Percentiles rank a stretch among this genome's conserved stretches.
These are phyloP conservation scores for Porites lutea DNA, from an alignment of 64 coral and sea anemone genomes.

Conservation along the genomic window DNA sequence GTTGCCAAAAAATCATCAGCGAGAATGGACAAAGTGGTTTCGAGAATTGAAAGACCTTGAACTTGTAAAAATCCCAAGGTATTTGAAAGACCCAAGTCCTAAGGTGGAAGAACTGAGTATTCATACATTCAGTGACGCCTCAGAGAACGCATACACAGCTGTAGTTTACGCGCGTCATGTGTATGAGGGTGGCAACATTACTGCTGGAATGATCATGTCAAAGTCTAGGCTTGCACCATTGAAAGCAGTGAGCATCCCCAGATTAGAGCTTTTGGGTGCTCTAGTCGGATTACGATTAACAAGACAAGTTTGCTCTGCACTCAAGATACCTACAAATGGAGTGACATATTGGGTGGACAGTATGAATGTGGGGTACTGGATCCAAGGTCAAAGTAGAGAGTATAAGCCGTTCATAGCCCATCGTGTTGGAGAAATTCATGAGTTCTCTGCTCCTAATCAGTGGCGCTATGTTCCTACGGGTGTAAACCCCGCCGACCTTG, in stretches of 20 bases:
- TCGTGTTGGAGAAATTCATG: conserved; percentile 77
- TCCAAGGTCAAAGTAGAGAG: conserved; percentile 51
- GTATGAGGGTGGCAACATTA: conserved; percentile 24
- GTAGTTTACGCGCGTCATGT: too few relatives aligned
- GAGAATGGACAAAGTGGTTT: too few relatives aligned
- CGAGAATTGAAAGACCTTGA: too few relatives aligned
- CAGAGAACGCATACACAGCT: too few relatives aligned
- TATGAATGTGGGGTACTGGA: conserved; percentile 32
- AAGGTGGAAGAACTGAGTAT: too few relatives aligned
- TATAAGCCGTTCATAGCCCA: conserved; percentile 71
- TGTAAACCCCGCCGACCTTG: too few relatives aligned
- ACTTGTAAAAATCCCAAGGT: too few relatives aligned
- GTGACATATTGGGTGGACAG: conserved; percentile 81
- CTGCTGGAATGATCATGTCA: conserved; percentile 34
- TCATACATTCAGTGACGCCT: too few relatives aligned
- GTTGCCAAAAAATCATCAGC: too few relatives aligned
- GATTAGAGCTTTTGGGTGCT: conserved; percentile 62
- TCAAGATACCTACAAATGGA: conserved; percentile 11
- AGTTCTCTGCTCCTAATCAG: conserved; percentile 6
- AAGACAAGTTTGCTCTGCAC: conserved; percentile 45
- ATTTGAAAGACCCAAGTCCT: too few relatives aligned
- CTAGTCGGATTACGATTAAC: conserved; percentile 62
- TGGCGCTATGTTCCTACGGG: too few relatives aligned
- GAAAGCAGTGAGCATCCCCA: conserved; percentile 67
- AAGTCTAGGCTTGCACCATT: conserved; percentile 63